Base-by-base conservation (phyloP, 2,888 invertebrate species). In the Habrosyne pyritoides region DNA sequence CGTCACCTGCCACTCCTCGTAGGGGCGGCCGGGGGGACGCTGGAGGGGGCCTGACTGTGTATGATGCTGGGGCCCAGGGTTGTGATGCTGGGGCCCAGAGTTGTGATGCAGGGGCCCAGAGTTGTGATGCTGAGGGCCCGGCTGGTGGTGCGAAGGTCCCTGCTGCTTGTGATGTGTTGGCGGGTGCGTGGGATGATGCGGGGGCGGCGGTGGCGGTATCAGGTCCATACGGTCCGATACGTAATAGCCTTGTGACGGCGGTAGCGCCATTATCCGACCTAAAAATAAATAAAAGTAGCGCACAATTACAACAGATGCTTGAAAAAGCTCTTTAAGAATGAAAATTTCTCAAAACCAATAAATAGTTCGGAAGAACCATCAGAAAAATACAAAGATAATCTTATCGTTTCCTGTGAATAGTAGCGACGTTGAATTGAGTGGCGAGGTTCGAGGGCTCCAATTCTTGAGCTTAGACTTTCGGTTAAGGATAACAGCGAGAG, bases 241-340 rank as follows among this genome's bases (percentile, higher is more conserved):
- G 78, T 92, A 93, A 76, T 91, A 91, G 3, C 90, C 91, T 52
- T 85, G 85, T 0, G 89, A 76, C 0, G 87, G 82, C 0, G 91
- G 87, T 0, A 91, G 69, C 0, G 82, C 83, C 87, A 93, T 85
- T 55, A 93, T 88, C 18, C 93, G 84, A 58, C 90, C 91, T 91
- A 71, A 7, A 33, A 33, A 33, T 33, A 33, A n/a, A n/a, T n/a
- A n/a, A n/a, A n/a, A n/a, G n/a, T n/a, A n/a, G n/a, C n/a, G n/a
- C n/a, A n/a, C n/a, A n/a, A n/a, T n/a, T n/a, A n/a, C n/a, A n/a
- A n/a, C n/a, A n/a, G n/a, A n/a, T n/a, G n/a, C n/a, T n/a, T n/a
- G n/a, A n/a, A n/a, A n/a, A n/a, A n/a, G n/a, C n/a, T n/a, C n/a
- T n/a, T n/a, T n/a, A n/a, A n/a, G n/a, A n/a, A n/a, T n/a, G n/a